phyloP scores from a whole-genome alignment of 1,140 invertebrate genomes.

The Littorina saxatilis region DNA sequence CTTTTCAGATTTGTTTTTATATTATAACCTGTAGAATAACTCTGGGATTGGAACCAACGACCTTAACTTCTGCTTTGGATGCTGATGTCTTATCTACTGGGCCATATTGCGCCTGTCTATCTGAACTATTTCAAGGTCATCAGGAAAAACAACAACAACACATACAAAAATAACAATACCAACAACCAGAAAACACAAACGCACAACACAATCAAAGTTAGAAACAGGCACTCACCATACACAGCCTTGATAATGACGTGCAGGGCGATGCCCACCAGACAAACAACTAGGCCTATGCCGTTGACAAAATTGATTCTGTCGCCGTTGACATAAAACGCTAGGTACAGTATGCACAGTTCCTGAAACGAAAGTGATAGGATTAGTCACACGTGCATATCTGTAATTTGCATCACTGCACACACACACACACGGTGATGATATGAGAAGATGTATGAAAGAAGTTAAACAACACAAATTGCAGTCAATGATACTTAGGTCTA shows the following conservation, averaged over 20 bases:
- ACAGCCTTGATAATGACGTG: slow-evolving; percentile 88
- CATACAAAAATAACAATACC: too few relatives aligned
- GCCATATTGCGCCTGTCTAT: not conserved
- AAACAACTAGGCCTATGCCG: slow-evolving; percentile 89
- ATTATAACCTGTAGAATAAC: too few relatives aligned
- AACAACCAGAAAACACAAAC: not conserved
- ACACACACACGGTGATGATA: too few relatives aligned
- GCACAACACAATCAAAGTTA: not conserved
- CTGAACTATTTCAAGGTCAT: not conserved
- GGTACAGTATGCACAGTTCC: slow-evolving; percentile 92
- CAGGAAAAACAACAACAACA: not conserved
- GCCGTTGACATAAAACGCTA: slow-evolving; percentile 90
- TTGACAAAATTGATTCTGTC: slow-evolving; percentile 91
- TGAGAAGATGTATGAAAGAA: not conserved
- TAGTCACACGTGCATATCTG: not conserved
- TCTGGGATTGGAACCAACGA: too few relatives aligned
- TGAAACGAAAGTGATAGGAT: too few relatives aligned
- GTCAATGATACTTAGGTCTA: not conserved
- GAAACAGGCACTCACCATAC: slow-evolving; percentile 54
- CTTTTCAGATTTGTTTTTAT: slow-evolving; percentile 2
- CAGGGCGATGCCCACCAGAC: slow-evolving; percentile 90
- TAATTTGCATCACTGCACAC: not conserved
- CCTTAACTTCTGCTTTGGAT: too few relatives aligned
- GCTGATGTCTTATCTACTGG: too few relatives aligned
- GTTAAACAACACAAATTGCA: not conserved